Evolutionary conservation across 2,888 invertebrate genomes (phyloP).

Genomic region (Hyposoter didymator): DNA sequence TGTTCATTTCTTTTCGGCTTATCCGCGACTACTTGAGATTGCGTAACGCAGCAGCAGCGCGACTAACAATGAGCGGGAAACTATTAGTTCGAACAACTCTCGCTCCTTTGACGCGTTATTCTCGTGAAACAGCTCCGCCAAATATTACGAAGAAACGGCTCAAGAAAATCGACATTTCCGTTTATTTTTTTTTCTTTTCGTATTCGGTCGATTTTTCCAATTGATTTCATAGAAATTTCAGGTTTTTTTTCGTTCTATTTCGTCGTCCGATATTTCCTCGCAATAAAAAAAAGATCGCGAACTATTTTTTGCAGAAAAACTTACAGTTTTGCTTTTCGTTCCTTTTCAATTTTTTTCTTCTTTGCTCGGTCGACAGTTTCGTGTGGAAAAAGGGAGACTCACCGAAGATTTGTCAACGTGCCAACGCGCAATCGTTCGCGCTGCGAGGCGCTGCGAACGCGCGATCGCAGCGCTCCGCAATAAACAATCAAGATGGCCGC

Average conservation of each 20-base stretch:
- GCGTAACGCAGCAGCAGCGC: not conserved
- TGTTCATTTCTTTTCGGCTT: not conserved
- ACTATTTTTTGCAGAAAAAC: too few species aligned
- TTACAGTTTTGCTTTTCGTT: not conserved
- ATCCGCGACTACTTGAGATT: not conserved
- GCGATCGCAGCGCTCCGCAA: not conserved
- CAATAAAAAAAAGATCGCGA: not conserved
- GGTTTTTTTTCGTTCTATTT: not conserved
- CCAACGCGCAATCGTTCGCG: not conserved
- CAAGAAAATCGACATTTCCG: too few species aligned
- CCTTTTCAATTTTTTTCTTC: not conserved
- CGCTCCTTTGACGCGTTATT: not conserved
- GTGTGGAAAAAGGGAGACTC: not conserved
- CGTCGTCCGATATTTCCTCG: not conserved
- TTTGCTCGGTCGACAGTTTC: not conserved
- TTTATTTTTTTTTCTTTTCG: too few species aligned
- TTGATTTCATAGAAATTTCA: too few species aligned
- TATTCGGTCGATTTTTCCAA: too few species aligned
- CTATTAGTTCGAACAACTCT: not conserved
- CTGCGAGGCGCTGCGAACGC: too few species aligned
- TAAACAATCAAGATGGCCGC: conserved; percentile 3
- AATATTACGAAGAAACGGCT: not conserved
- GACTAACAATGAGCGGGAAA: not conserved
- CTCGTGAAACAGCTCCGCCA: not conserved
- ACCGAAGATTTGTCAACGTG: not conserved